Conservation (phyloP, 2,888 invertebrate genomes). For the Leuctra nigra region DNA sequence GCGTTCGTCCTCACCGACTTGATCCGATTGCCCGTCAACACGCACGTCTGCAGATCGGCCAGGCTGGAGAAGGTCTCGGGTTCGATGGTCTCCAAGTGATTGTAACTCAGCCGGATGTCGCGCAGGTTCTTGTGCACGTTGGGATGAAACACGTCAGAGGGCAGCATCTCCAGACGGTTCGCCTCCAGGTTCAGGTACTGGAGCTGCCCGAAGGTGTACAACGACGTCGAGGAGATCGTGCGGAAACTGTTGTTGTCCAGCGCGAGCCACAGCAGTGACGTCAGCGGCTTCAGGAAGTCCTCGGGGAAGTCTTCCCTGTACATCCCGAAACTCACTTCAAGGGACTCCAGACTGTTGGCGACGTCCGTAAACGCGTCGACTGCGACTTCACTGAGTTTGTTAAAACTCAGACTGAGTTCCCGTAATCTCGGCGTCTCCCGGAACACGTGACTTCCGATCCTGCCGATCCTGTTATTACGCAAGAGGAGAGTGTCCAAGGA, state of each 20-base stretch:
- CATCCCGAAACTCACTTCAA: constrained; percentile 81
- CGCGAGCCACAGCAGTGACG: constrained; percentile 73
- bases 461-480: constrained; percentile 76
- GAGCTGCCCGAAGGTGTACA: constrained; percentile 59
- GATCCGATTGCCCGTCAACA: constrained; percentile 73
- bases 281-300: constrained; percentile 65
- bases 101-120: constrained; percentile 76
- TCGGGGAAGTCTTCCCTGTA: constrained; percentile 73
- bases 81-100: constrained; percentile 62
- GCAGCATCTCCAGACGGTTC: constrained; percentile 68
- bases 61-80: constrained; percentile 65
- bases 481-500: constrained; percentile 74
- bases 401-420: constrained; percentile 87
- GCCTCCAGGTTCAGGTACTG: constrained; percentile 82
- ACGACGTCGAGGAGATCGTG: constrained; percentile 60
- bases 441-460: constrained; percentile 59
- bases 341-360: constrained; percentile 65
- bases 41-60: constrained; percentile 65
- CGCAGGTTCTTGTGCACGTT: constrained; percentile 64
- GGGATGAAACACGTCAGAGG: constrained; percentile 59
- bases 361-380: constrained; percentile 73
- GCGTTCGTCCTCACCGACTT: constrained; percentile 60
- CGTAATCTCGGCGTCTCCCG: constrained; percentile 66
- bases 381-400: constrained; percentile 76
- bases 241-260: constrained; percentile 84